Evolutionary conservation across 2,113 vertebrate genomes (phyloP).

Genomic region (Thunnus thynnus): DNA sequence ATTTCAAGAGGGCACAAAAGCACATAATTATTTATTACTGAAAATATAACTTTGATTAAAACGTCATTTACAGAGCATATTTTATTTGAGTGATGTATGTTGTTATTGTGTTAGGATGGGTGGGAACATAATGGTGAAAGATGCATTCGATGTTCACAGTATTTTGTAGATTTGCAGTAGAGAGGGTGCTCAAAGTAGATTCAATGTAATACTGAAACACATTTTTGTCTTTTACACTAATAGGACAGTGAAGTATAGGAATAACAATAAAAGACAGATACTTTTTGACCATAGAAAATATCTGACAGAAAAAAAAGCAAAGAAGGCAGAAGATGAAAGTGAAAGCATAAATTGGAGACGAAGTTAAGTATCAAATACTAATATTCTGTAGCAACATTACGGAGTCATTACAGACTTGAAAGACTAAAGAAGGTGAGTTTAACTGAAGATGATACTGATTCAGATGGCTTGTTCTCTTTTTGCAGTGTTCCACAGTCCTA

Average conservation of each 20-base stretch:
- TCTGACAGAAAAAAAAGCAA: neutral
- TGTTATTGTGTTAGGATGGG: slow-evolving; percentile 86
- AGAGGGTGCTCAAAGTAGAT: neutral
- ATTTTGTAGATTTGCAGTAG: slow-evolving; percentile 12
- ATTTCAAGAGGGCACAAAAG: slow-evolving; percentile 90
- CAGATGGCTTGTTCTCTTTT: slow-evolving; percentile 5
- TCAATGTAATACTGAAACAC: slow-evolving; percentile 12
- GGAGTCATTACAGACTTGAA: neutral
- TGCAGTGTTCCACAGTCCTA: neutral
- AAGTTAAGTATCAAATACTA: neutral
- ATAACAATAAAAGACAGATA: neutral
- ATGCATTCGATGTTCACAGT: slow-evolving; percentile 9
- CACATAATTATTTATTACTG: slow-evolving; percentile 85
- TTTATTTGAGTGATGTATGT: slow-evolving; percentile 90
- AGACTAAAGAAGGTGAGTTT: neutral
- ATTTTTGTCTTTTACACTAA: slow-evolving; percentile 26
- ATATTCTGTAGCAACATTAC: neutral
- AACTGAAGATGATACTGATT: neutral
- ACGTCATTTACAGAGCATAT: slow-evolving; percentile 88
- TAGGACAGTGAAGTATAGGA: neutral
- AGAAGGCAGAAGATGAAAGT: neutral
- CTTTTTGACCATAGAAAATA: neutral
- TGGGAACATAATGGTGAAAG: slow-evolving; percentile 24
- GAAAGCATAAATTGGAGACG: neutral
- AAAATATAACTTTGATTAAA: slow-evolving; percentile 71